A percentile compares a stretch with the other conserved stretches of the same genome.
phyloP scores from a whole-genome alignment of 2,888 invertebrate genomes.

The Euphydryas editha region DNA sequence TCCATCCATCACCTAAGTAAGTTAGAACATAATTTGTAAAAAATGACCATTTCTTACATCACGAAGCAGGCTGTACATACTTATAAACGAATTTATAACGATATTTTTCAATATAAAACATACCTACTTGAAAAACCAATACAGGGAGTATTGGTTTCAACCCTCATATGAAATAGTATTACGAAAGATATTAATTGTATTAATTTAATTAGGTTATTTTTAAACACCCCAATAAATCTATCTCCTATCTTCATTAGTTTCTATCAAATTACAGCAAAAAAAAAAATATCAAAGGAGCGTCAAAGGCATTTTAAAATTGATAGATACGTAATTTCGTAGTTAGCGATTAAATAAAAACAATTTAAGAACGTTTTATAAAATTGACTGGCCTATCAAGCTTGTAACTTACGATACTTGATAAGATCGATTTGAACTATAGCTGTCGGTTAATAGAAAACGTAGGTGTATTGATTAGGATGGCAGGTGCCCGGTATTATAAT shows the following conservation, averaged over 20 bases:
- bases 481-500: conserved; percentile 20
- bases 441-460: conserved; percentile 24
- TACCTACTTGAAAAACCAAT: background rate
- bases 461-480: conserved; percentile 21
- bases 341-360: conserved; percentile 24
- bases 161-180: background rate
- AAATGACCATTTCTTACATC: no score
- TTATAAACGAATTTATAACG: background rate
- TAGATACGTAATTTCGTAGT: conserved; percentile 3
- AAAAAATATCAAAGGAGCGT: background rate
- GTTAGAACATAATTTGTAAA: no score
- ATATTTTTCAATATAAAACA: background rate
- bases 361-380: conserved; percentile 16
- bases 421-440: conserved; percentile 14
- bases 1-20: no score
- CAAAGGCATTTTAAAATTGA: background rate
- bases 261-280: background rate
- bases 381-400: conserved; percentile 17
- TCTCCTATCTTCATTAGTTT: background rate
- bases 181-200: background rate
- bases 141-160: background rate
- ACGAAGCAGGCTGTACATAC: no score
- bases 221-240: conserved; percentile 7
- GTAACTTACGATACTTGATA: conserved; percentile 13
- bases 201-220: background rate